phyloP scores from a whole-genome alignment of 1,140 invertebrate species.

The Bombus sibiricus region DNA sequence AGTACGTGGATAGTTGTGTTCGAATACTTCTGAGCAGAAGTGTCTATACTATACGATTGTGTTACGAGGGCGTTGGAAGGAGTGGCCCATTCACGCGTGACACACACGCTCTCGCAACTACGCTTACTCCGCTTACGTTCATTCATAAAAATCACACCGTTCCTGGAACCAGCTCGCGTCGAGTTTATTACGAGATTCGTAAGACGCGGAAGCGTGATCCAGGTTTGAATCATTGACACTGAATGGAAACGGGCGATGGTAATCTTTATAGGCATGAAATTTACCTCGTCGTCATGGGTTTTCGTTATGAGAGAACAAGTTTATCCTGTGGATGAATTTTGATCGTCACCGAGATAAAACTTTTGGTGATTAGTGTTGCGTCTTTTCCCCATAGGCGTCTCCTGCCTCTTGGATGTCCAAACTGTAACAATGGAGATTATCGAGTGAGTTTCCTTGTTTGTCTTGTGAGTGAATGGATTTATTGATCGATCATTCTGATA shows the following conservation, averaged over 20 bases:
- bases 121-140: slow-evolving; percentile 53
- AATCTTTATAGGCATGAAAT: neutral
- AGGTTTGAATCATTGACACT: slow-evolving; percentile 46
- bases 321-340: neutral
- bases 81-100: slow-evolving; percentile 61
- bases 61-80: slow-evolving; percentile 20
- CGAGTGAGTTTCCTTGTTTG: too few relatives aligned
- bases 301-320: neutral
- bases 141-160: slow-evolving; percentile 67
- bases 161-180: slow-evolving; percentile 43
- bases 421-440: too few relatives aligned
- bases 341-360: neutral
- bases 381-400: too few relatives aligned
- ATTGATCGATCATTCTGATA: too few relatives aligned
- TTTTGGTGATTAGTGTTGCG: neutral
- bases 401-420: too few relatives aligned
- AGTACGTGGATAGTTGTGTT: neutral
- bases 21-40: neutral
- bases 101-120: slow-evolving; percentile 36
- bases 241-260: neutral
- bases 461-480: too few relatives aligned
- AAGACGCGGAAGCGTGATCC: slow-evolving; percentile 19
- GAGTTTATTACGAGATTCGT: slow-evolving; percentile 32
- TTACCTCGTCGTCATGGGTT: too few relatives aligned
- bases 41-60: neutral